These are phyloP conservation scores for Tipula helvola DNA, from an alignment of 2,888 invertebrate genomes.

Conservation along the genomic window DNA sequence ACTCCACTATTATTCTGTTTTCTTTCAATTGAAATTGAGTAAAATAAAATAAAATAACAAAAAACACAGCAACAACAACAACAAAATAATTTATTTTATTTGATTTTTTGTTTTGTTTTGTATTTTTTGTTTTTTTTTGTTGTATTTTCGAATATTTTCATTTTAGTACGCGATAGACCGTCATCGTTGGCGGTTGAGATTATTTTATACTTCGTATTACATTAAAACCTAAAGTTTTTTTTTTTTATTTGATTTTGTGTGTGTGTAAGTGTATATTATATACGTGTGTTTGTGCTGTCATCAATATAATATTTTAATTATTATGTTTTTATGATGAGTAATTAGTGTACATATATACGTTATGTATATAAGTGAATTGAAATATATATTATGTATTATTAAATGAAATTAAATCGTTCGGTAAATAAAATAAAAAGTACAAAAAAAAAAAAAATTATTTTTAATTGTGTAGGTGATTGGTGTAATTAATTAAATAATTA, in stretches of 20 bases:
- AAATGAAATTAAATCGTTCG: background rate
- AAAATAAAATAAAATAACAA: background rate
- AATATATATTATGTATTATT: background rate
- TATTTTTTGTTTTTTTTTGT: background rate
- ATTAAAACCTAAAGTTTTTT: background rate
- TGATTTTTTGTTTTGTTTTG: background rate
- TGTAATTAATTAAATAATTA: background rate
- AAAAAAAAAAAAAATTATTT: background rate
- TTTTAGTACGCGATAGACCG: slow-evolving; percentile 7
- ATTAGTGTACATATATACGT: background rate
- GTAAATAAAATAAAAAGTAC: background rate
- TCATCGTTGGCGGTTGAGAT: background rate
- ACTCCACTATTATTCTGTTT: background rate
- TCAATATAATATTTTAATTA: background rate
- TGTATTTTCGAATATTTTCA: background rate
- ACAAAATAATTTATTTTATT: background rate
- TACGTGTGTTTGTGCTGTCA: background rate
- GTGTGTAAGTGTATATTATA: no score
- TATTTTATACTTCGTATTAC: background rate
- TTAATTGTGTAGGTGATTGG: background rate
- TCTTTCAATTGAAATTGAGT: background rate
- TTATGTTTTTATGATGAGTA: background rate
- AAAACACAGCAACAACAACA: background rate
- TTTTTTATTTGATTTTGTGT: background rate
- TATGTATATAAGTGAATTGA: background rate